phyloP scores from a whole-genome alignment of 2,113 vertebrate genomes.

The Morone chrysops region DNA sequence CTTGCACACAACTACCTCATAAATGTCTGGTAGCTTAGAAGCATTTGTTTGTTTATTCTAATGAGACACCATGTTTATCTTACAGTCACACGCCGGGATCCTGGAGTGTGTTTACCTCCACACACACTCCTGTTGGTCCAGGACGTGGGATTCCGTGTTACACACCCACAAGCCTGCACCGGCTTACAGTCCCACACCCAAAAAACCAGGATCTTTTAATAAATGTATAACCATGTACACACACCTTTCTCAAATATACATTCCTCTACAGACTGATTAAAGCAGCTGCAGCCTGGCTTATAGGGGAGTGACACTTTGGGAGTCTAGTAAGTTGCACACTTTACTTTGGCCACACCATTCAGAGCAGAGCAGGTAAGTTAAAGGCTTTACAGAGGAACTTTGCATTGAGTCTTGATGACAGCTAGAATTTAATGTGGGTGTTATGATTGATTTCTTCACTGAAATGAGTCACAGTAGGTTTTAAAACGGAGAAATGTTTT shows the following conservation, averaged over 20 bases:
- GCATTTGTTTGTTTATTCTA: constrained; percentile 57
- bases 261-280: constrained; percentile 81
- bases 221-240: constrained; percentile 83
- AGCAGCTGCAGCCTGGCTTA: constrained; percentile 57
- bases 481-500: background rate
- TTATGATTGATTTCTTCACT: background rate
- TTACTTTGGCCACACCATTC: constrained; percentile 1
- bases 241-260: constrained; percentile 89
- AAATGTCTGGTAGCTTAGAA: background rate
- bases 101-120: constrained; percentile 74
- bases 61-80: constrained; percentile 55
- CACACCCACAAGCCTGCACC: constrained; percentile 61
- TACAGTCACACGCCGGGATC: constrained; percentile 60
- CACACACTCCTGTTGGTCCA: constrained; percentile 64
- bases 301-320: constrained; percentile 37
- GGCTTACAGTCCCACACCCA: constrained; percentile 81
- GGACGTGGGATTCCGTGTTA: constrained; percentile 75
- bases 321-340: constrained; percentile 10
- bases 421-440: background rate
- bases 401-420: background rate
- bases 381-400: background rate
- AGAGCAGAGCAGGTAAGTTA: constrained; percentile 53
- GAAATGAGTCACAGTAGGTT: background rate
- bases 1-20: background rate
- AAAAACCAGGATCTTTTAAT: constrained; percentile 85